These are phyloP conservation scores for Perca schrenkii DNA, from an alignment of 2,113 vertebrate genomes.

Conservation along the genomic window DNA sequence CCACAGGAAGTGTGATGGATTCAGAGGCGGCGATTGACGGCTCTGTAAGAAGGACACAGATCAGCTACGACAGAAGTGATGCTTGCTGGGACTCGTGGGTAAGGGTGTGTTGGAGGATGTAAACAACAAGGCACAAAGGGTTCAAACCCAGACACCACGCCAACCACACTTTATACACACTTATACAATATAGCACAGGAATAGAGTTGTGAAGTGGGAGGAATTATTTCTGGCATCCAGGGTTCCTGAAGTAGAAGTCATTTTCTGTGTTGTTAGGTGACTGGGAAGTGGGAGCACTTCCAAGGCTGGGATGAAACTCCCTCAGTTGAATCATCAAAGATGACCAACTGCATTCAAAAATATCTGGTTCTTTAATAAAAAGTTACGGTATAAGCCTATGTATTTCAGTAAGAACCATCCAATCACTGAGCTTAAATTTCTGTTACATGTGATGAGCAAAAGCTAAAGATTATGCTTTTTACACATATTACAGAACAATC, in stretches of 20 bases:
- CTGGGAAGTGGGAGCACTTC: conserved; percentile 15
- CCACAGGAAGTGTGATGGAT: conserved; percentile 81
- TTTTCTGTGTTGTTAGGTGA: conserved; percentile 5
- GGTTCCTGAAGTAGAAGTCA: conserved; percentile 23
- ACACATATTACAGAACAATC: background rate
- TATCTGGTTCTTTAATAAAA: background rate
- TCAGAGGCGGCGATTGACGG: conserved; percentile 90
- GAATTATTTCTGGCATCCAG: conserved; percentile 26
- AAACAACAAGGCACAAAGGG: conserved; percentile 23
- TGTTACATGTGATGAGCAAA: background rate
- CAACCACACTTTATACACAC: conserved; percentile 7
- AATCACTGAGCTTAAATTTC: background rate
- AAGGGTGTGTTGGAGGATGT: conserved; percentile 13
- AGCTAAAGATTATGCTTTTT: background rate
- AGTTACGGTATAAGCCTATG: background rate
- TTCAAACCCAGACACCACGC: conserved; percentile 25
- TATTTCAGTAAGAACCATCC: background rate
- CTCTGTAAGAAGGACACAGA: conserved; percentile 86
- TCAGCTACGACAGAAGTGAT: conserved; percentile 41
- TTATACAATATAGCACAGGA: conserved; percentile 8
- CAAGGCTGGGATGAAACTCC: background rate
- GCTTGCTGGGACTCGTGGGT: conserved; percentile 4
- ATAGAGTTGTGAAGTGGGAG: conserved; percentile 34
- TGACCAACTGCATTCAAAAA: background rate
- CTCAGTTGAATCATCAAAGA: conserved; percentile 10